Percentiles rank a stretch among this genome's conserved stretches.
Evolutionary conservation across 2,113 vertebrate genomes (phyloP).

Genomic region (Cyanistes caeruleus): DNA sequence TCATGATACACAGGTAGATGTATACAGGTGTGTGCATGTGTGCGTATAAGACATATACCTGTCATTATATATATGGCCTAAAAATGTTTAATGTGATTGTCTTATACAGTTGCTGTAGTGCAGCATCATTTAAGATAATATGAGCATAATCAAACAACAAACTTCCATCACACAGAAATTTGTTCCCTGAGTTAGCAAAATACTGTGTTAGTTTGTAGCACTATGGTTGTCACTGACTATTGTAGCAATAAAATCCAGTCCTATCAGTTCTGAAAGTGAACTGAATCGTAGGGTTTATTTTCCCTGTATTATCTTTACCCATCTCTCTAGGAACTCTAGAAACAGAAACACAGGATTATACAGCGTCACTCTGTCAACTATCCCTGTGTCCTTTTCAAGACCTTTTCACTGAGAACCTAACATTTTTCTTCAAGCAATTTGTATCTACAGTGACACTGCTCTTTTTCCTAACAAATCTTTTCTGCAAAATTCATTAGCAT

Average conservation of each 20-base stretch:
- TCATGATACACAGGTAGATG: background rate
- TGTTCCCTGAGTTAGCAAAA: background rate
- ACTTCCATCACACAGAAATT: accelerated
- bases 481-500: background rate
- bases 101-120: background rate
- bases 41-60: background rate
- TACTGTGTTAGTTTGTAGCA: background rate
- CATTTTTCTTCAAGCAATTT: background rate
- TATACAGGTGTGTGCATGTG: background rate
- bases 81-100: background rate
- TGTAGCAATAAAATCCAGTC: background rate
- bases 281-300: background rate
- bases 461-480: background rate
- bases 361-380: background rate
- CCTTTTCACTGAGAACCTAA: background rate
- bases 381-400: background rate
- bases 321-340: background rate
- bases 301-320: background rate
- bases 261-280: background rate
- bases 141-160: background rate
- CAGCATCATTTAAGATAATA: background rate
- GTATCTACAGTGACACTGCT: background rate
- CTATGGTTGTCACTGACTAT: background rate
- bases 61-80: background rate
- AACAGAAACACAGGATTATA: background rate